Percentiles rank a stretch among this genome's conserved stretches.
These are phyloP conservation scores for Oscheius sp. DNA, from an alignment of 2,888 invertebrate species.

Conservation along the genomic window DNA sequence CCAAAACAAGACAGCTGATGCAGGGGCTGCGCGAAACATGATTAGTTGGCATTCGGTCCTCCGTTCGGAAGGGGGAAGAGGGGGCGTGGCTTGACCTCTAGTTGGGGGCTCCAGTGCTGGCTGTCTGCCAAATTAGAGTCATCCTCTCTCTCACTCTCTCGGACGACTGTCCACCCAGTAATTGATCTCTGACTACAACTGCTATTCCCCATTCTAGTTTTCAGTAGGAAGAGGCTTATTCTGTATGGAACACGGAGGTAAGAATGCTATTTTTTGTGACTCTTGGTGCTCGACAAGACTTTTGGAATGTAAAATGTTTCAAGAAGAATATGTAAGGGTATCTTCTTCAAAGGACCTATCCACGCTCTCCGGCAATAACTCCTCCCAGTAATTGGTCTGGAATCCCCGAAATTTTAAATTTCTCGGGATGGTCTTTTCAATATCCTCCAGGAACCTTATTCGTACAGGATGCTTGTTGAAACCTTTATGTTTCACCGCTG, in stretches of 20 bases:
- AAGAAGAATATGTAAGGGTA: neutral
- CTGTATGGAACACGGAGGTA: constrained; percentile 21
- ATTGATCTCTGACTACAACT: neutral
- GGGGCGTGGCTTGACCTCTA: constrained; percentile 24
- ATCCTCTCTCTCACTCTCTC: constrained; percentile 1
- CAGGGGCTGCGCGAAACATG: constrained; percentile 12
- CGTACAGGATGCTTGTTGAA: too few species aligned
- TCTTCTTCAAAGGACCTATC: too few species aligned
- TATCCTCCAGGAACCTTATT: too few species aligned
- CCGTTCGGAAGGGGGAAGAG: neutral
- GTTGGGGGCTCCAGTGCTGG: constrained; percentile 12
- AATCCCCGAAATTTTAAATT: too few species aligned
- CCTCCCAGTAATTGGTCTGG: neutral
- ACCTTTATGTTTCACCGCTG: too few species aligned
- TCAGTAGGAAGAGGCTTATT: neutral
- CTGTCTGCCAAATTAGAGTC: constrained; percentile 38
- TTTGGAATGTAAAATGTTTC: neutral
- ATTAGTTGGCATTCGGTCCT: constrained; percentile 26
- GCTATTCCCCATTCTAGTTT: neutral
- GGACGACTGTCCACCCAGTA: too few species aligned
- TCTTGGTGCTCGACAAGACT: neutral
- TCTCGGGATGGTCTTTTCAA: too few species aligned
- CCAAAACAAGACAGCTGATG: constrained; percentile 10
- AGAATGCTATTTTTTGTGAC: neutral
- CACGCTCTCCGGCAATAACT: too few species aligned